These are phyloP conservation scores for Monochamus alternatus DNA, from an alignment of 2,888 invertebrate species.

Conservation along the genomic window DNA sequence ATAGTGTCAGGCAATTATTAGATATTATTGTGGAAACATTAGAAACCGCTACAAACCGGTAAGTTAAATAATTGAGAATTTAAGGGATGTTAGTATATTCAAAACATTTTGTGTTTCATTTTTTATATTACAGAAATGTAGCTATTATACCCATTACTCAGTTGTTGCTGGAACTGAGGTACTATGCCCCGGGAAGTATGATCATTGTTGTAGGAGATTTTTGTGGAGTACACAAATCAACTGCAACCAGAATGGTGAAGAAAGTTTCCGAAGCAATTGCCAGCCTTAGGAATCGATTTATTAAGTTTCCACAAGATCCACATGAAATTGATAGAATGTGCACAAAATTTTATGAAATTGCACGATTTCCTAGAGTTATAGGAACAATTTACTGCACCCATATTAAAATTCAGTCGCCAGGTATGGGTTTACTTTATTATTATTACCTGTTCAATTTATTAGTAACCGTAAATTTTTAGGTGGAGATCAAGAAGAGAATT, in stretches of 20 bases:
- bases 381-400: conserved; percentile 56
- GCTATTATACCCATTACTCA: conserved; percentile 24
- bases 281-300: conserved; percentile 27
- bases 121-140: conserved; percentile 32
- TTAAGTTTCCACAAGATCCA: conserved; percentile 37
- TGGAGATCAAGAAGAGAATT: conserved; percentile 53
- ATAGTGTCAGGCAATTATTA: conserved; percentile 17
- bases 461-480: conserved; percentile 22
- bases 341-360: conserved; percentile 46
- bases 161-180: conserved; percentile 34
- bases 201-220: conserved; percentile 32
- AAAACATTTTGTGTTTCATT: background rate
- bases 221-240: conserved; percentile 30
- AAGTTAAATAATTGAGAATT: conserved; percentile 3
- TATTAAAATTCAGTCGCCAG: conserved; percentile 56
- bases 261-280: conserved; percentile 38
- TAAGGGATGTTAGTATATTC: background rate
- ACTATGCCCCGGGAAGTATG: conserved; percentile 37
- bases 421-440: conserved; percentile 9
- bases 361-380: conserved; percentile 46
- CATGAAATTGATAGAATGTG: conserved; percentile 38
- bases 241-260: conserved; percentile 26
- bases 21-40: conserved; percentile 17
- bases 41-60: conserved; percentile 13
- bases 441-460: conserved; percentile 5